Conservation (phyloP, 2,888 invertebrate species). For the Phaedon cochleariae region DNA sequence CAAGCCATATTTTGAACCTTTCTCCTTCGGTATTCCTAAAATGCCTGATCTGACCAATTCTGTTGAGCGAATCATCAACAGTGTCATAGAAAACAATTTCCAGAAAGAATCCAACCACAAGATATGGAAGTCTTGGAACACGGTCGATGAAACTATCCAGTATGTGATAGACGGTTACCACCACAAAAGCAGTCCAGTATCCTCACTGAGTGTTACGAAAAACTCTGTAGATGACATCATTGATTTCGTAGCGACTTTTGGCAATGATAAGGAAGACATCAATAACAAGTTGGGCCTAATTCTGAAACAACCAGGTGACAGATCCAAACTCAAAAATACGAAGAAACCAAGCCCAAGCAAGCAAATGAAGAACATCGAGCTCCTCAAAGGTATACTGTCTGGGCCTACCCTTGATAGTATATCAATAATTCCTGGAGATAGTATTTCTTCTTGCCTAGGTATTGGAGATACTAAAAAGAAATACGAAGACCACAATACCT, state of each 20-base stretch:
- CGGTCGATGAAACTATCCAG: conserved; percentile 46
- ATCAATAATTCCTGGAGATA: no score
- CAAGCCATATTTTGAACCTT: not conserved
- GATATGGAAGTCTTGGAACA: conserved; percentile 30
- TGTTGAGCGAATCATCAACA: conserved; percentile 41
- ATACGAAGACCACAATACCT: no score
- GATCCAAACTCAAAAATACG: not conserved
- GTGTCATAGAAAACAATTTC: conserved; percentile 20
- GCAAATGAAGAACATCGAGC: no score
- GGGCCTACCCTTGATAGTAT: no score
- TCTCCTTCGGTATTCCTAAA: not conserved
- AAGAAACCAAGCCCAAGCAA: not conserved
- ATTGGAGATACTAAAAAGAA: no score
- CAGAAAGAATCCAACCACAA: conserved; percentile 25
- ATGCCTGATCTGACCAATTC: conserved; percentile 16
- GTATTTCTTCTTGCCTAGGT: no score
- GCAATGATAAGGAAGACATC: not conserved
- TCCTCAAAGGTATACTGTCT: no score
- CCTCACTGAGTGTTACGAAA: conserved; percentile 16
- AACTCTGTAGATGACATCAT: conserved; percentile 46
- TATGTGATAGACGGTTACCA: conserved; percentile 35
- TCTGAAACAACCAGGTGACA: not conserved
- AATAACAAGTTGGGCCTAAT: not conserved
- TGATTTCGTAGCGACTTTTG: conserved; percentile 41
- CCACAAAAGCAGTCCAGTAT: not conserved